Evolutionary conservation across 2,888 invertebrate species (phyloP), one percentile per base, ranked within the genome.

Genomic region (Stenotaenia linearis): DNA sequence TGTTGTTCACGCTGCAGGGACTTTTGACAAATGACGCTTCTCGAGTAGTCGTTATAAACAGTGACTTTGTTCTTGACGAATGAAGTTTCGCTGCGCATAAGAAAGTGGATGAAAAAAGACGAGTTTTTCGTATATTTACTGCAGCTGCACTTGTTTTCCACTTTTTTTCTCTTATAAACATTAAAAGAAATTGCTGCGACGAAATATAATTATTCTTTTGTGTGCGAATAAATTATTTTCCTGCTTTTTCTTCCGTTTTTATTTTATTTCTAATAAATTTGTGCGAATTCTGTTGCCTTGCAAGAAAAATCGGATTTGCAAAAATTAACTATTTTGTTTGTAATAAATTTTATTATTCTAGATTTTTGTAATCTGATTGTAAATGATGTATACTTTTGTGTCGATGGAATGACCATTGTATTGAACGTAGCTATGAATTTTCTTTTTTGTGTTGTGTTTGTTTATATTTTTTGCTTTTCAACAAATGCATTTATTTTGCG

Each of bases 1-100:
- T 25, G 61, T 45, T 61, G 61, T 61, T 61, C 61, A 61, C 61
- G 61, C 61, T 61, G 61, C 61, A 61, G 61, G 25, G 61, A 61
- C 61, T 61, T 61, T 61, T 61, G 61, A 61, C 61, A 61, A 61
- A 61, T 61, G 61, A 61, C 61, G 61, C 61, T 61, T 61, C 61
- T 61, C 61, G 23, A 61, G 25, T 61, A 61, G 61, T 61, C 61
- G 61, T 61, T 61, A 61, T 61, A 61, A 61, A 61, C 61, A 61
- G 61, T 61, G 61, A 61, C 61, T 61, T 61, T 61, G 61, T 61
- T 61, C 61, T 61, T 61, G 61, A 61, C 61, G 61, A 61, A 61
- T 61, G 61, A 61, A 61, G 61, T 61, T 61, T 61, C 23, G 25
- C 61, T 45, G 18, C 12, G 45, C 45, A 45, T 45, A 61, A 61